Conservation (phyloP, 2,797 vertebrate species). For the Falco novaeseelandiae region DNA sequence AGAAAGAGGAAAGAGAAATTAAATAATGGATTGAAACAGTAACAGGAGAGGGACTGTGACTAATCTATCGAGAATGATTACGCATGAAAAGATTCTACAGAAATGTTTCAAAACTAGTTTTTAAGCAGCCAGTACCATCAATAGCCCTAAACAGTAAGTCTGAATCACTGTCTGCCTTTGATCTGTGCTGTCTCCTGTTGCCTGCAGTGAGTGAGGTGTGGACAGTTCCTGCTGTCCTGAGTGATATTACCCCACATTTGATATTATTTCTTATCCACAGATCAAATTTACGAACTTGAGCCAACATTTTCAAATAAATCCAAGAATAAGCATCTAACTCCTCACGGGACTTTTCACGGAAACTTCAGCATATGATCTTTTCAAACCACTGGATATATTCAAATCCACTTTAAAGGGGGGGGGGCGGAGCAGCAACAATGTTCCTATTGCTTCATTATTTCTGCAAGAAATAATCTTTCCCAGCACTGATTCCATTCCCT, state of each 20-base stretch:
- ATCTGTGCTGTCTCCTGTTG: not conserved
- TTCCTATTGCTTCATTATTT: constrained; percentile 15
- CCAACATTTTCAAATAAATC: not conserved
- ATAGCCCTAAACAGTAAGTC: not conserved
- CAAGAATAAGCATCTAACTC: not conserved
- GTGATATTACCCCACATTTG: not conserved
- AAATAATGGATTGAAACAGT: not conserved
- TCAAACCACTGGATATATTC: not conserved
- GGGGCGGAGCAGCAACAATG: fast-evolving
- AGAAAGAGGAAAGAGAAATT: not conserved
- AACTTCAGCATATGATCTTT: not conserved
- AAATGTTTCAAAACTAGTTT: not conserved
- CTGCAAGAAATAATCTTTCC: constrained; percentile 15
- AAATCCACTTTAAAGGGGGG: not conserved
- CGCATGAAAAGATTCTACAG: not conserved
- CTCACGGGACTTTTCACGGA: not conserved
- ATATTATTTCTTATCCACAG: not conserved
- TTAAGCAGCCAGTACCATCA: not conserved
- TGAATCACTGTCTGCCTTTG: not conserved
- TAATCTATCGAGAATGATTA: not conserved
- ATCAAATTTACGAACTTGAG: not conserved
- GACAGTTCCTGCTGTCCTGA: not conserved
- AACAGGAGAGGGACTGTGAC: not conserved
- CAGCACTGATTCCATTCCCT: not conserved
- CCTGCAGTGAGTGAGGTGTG: not conserved